Base-by-base conservation (phyloP, 2,888 invertebrate species). In the Dioctria rufipes region DNA sequence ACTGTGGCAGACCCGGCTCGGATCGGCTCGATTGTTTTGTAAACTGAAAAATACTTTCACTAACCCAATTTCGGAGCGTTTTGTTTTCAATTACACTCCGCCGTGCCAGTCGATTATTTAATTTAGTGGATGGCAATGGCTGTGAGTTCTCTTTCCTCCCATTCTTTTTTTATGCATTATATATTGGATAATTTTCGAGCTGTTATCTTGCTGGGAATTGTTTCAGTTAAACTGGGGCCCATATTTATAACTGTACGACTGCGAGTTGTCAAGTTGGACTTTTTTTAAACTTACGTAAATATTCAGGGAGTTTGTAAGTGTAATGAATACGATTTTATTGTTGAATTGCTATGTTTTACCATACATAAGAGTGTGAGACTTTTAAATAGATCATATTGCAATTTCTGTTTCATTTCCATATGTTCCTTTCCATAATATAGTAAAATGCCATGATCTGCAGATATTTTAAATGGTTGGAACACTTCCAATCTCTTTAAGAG, bases 31-130 rank as follows among this genome's bases (percentile, higher is more conserved):
- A 77, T 77, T 77, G 77, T 77, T 77, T 77, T 77, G 77, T 77
- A 77, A 77, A 77, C 77, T 77, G 77, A 77, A 77, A 77, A 77
- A 63, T 77, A 77, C 77, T 77, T 77, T 77, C 77, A 77, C 77
- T 77, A 63, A 77, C 77, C 77, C 63, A 77, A 63, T 77, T 77
- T 77, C 46, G 49, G 54, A 75, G 63, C 61, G 77, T 77, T 61
- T 61, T 77, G 77, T 77, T 77, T 77, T 77, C 77, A 46, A 61
- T 77, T 63, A 77, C 63, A 63, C 25, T 25, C 25, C 25, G 25
- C 63, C 54, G 25, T 46, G 77, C 77, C 54, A 75, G 77, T 49
- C 77, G 77, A 61, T 77, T 77, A 77, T 77, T 77, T 61, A 77
- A 77, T 77, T 66, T 77, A 73, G 73, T 60, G 73, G 73, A 73